Evolutionary conservation across 2,888 invertebrate species (phyloP), one percentile per base, ranked within the genome.

Genomic region (Stenoptilia bipunctidactyla): DNA sequence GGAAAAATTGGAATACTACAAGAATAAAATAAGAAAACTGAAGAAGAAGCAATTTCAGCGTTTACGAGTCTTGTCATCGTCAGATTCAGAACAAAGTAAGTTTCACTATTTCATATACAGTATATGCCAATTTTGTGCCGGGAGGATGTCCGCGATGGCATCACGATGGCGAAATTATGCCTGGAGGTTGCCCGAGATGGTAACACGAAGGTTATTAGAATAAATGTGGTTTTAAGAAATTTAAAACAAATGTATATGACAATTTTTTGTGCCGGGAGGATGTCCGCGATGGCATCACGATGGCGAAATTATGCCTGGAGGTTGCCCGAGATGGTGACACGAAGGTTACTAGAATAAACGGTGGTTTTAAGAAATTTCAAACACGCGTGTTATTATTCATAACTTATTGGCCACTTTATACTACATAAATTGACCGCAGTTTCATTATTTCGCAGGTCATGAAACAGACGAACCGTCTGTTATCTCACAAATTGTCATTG

Each of bases 1-100:
- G 20, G 20, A 20, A 30, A 38, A 30, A 20, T 38, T 33, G 15
- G 33, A 13, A 38, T 14, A 38, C 15, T 20, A 14, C 27, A 38
- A 38, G 5, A n/a, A 14, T 20, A 20, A 38, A 10, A 9, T n/a
- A 13, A 12, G n/a, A n/a, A 6, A 9, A 9, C 12, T 8, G 20
- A 20, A 20, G 9, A 12, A 38, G 15, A 38, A 9, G n/a, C 30
- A n/a, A 27, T 6, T 10, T 33, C 13, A 30, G 30, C 14, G n/a
- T 10, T 13, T n/a, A 15, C 10, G 15, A 10, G 9, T 13, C 27
- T 15, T 10, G 25, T 14, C 3, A 30, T 5, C 15, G 15, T 30
- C 27, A 30, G 9, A n/a, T 30, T 30, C 30, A n/a, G 9, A 30
- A 30, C 30, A 9, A 30, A 30, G n/a, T 30, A 30, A 30, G 30